phyloP scores from a whole-genome alignment of 2,888 invertebrate species.

The Hydraecia micacea region DNA sequence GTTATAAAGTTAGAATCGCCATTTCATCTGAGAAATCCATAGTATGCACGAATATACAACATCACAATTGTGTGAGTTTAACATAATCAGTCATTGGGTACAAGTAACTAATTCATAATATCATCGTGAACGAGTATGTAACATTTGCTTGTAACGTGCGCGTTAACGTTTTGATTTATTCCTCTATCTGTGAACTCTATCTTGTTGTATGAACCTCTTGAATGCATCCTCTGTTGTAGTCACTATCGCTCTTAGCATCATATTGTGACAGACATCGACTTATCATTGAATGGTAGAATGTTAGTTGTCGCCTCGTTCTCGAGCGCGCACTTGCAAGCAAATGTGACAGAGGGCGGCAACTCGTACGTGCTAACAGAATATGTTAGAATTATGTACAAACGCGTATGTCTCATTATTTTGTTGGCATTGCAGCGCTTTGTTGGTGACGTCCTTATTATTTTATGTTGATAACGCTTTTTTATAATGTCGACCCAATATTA shows the following conservation, averaged over 20 bases:
- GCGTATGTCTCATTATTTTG: conserved; percentile 49
- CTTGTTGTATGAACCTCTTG: background rate
- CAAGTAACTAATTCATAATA: conserved; percentile 42
- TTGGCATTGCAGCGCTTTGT: conserved; percentile 61
- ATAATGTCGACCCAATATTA: conserved; percentile 43
- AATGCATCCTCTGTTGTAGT: conserved; percentile 10
- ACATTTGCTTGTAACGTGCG: conserved; percentile 46
- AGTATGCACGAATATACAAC: conserved; percentile 2
- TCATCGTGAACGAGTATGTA: conserved; percentile 30
- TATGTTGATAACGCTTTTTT: conserved; percentile 59
- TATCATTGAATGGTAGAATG: conserved; percentile 7
- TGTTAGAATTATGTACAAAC: conserved; percentile 37
- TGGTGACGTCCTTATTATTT: conserved; percentile 51
- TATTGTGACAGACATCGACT: background rate
- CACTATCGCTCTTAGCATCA: background rate
- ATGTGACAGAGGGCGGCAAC: conserved; percentile 12
- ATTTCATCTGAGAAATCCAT: conserved; percentile 16
- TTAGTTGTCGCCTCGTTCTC: background rate
- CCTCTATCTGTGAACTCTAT: background rate
- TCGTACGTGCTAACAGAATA: conserved; percentile 31
- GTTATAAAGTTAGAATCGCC: conserved; percentile 8
- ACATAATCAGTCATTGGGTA: conserved; percentile 35
- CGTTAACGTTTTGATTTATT: conserved; percentile 4
- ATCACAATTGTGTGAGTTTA: conserved; percentile 21
- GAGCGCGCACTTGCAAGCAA: conserved; percentile 38